Evolutionary conservation across 2,888 invertebrate species (phyloP).

Genomic region (Coleophora flavipennella): DNA sequence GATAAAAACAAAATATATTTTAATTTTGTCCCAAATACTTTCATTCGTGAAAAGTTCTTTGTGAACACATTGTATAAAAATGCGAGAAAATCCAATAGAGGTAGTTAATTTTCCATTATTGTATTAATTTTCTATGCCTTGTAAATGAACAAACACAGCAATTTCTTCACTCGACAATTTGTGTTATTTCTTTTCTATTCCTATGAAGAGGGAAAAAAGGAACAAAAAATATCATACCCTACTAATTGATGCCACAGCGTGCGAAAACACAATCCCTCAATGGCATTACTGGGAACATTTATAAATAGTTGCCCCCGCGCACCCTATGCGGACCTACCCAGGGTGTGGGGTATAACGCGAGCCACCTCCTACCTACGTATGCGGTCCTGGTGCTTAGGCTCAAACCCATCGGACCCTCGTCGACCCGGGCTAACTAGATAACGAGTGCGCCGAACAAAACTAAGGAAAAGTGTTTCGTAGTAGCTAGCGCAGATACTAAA

Average conservation of each 20-base stretch:
- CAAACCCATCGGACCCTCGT: slow-evolving; percentile 66
- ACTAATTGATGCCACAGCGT: slow-evolving; percentile 55
- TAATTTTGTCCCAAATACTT: too few relatives aligned
- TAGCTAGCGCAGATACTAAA: slow-evolving; percentile 51
- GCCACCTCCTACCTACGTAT: slow-evolving; percentile 41
- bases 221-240: slow-evolving; percentile 39
- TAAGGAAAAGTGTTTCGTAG: slow-evolving; percentile 66
- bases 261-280: slow-evolving; percentile 54
- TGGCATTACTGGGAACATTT: slow-evolving; percentile 43
- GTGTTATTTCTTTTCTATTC: neutral
- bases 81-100: too few relatives aligned
- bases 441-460: slow-evolving; percentile 63
- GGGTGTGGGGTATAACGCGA: slow-evolving; percentile 42
- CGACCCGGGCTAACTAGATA: slow-evolving; percentile 69
- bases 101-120: too few relatives aligned
- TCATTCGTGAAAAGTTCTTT: too few relatives aligned
- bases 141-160: too few relatives aligned
- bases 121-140: too few relatives aligned
- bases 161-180: too few relatives aligned
- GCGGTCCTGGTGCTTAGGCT: slow-evolving; percentile 48
- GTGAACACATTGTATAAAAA: too few relatives aligned
- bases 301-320: slow-evolving; percentile 30
- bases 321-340: slow-evolving; percentile 16
- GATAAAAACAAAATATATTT: too few relatives aligned
- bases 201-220: neutral